These are phyloP conservation scores for Microchrysa polita DNA, from an alignment of 2,888 invertebrate species.

Conservation along the genomic window DNA sequence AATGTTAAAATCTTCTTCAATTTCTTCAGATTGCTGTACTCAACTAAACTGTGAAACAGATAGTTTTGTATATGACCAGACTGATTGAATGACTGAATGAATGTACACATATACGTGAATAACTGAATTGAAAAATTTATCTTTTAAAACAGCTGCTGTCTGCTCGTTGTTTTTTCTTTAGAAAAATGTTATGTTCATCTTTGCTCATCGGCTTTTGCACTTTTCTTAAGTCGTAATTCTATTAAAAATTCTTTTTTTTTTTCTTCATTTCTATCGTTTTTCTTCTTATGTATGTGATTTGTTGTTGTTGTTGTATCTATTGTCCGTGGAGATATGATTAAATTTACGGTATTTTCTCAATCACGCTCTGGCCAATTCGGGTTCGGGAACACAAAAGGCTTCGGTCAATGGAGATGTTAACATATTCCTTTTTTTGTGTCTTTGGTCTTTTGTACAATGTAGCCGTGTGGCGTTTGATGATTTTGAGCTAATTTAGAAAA, in stretches of 20 bases:
- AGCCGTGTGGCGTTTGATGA: too few species aligned
- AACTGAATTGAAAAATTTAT: too few species aligned
- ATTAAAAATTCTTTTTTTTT: neutral
- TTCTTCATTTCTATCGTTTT: too few species aligned
- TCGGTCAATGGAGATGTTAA: constrained; percentile 30
- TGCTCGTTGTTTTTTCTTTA: too few species aligned
- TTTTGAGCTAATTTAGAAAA: too few species aligned
- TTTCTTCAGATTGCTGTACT: neutral
- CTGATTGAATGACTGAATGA: constrained; percentile 31
- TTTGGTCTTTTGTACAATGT: too few species aligned
- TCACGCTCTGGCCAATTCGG: too few species aligned
- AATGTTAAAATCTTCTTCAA: neutral
- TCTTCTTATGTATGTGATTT: neutral
- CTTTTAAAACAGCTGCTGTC: too few species aligned
- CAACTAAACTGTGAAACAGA: too few species aligned
- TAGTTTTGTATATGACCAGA: constrained; percentile 15
- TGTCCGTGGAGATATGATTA: constrained; percentile 34
- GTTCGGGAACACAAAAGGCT: constrained; percentile 34
- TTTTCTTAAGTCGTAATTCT: neutral
- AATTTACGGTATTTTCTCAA: constrained; percentile 46
- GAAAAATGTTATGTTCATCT: too few species aligned
- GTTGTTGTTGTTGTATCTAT: neutral
- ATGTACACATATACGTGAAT: neutral
- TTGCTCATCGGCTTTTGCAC: neutral
- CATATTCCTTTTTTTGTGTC: constrained; percentile 8